Percentiles rank a stretch among this genome's conserved stretches.
These are phyloP conservation scores for Euzophera pinguis DNA, from an alignment of 2,888 invertebrate species.

Conservation along the genomic window DNA sequence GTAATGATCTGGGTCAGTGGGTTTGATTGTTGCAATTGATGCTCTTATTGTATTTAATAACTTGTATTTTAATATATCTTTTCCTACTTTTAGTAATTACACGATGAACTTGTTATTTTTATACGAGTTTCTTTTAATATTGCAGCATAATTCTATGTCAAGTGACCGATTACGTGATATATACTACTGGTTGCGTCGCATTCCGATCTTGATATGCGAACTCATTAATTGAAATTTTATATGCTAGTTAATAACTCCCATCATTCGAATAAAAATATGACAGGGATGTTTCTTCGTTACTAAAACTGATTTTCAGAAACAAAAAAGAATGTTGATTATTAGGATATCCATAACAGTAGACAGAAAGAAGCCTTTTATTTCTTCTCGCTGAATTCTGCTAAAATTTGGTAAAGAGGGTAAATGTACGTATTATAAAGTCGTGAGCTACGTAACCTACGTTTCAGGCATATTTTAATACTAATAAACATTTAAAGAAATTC, in stretches of 20 bases:
- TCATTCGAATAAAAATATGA: background rate
- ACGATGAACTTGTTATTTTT: background rate
- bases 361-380: no score
- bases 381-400: no score
- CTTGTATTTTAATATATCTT: background rate
- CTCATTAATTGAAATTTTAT: background rate
- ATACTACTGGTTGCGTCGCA: background rate
- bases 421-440: no score
- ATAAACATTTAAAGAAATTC: no score
- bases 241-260: background rate
- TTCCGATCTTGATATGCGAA: slow-evolving; percentile 1
- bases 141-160: background rate
- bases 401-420: no score
- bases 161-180: background rate
- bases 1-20: slow-evolving; percentile 43
- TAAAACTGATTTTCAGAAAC: no score
- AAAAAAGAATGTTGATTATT: no score
- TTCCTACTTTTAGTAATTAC: background rate
- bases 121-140: no score
- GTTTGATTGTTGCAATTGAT: slow-evolving; percentile 31
- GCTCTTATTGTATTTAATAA: slow-evolving; percentile 27
- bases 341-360: no score
- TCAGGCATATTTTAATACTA: no score
- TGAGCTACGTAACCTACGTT: no score
- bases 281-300: background rate